These are phyloP conservation scores for Antigone vipio DNA, from an alignment of 2,113 vertebrate genomes.

Conservation along the genomic window DNA sequence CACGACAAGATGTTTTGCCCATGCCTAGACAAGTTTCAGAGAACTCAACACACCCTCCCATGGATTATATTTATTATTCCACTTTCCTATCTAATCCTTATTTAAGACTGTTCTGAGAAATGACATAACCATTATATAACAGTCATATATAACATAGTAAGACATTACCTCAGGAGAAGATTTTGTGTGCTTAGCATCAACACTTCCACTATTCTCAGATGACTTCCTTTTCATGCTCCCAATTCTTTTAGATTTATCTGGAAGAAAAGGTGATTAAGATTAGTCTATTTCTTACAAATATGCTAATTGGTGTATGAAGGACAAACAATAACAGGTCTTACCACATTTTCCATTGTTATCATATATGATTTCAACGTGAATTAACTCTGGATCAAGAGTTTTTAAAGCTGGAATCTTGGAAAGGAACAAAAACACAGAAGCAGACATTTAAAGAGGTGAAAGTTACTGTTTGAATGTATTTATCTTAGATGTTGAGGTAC, in stretches of 20 bases:
- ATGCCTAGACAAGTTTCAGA: not conserved
- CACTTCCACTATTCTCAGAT: conserved; percentile 48
- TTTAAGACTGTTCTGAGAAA: not conserved
- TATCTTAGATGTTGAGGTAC: not conserved
- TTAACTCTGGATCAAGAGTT: conserved; percentile 79
- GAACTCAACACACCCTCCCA: not conserved
- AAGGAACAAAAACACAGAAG: conserved; percentile 21
- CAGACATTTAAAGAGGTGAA: not conserved
- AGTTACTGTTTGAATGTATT: not conserved
- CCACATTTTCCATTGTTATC: conserved; percentile 72
- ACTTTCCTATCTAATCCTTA: not conserved
- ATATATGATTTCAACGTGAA: conserved; percentile 80
- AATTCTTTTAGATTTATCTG: conserved; percentile 68
- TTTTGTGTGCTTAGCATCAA: conserved; percentile 69
- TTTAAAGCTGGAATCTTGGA: conserved; percentile 79
- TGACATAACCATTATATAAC: conserved; percentile 1
- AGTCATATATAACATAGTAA: not conserved
- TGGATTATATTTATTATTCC: not conserved
- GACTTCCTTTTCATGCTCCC: conserved; percentile 71
- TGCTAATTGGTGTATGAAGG: not conserved
- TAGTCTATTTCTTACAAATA: not conserved
- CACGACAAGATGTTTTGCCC: not conserved
- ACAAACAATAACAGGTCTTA: conserved; percentile 47
- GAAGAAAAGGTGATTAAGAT: conserved; percentile 5
- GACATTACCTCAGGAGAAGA: conserved; percentile 66